These are phyloP conservation scores for Damaliscus lunatus DNA, from an alignment of 2,113 vertebrate species.

Conservation along the genomic window DNA sequence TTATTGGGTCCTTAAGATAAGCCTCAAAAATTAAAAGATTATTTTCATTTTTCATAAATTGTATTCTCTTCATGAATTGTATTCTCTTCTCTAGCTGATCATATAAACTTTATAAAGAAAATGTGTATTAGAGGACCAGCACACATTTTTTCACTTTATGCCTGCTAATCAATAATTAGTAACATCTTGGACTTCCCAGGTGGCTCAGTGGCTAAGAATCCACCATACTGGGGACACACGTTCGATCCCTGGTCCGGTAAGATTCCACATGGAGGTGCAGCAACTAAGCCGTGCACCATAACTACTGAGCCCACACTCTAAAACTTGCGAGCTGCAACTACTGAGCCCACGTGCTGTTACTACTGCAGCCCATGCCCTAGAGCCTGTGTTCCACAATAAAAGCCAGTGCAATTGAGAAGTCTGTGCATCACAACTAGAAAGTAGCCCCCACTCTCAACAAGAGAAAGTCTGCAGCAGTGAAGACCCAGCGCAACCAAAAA, in stretches of 20 bases:
- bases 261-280: neutral
- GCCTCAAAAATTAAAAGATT: neutral
- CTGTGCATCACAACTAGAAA: neutral
- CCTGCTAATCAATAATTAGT: slow-evolving; percentile 74
- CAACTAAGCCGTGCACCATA: neutral
- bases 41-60: slow-evolving; percentile 36
- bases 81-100: slow-evolving; percentile 20
- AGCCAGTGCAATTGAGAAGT: neutral
- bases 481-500: neutral
- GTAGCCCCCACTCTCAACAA: neutral
- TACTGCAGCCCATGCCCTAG: neutral
- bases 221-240: neutral
- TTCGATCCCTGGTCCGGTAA: neutral
- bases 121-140: slow-evolving; percentile 13
- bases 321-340: neutral
- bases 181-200: neutral
- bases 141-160: slow-evolving; percentile 53
- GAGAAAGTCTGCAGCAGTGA: neutral
- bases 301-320: neutral
- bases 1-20: neutral
- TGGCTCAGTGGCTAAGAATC: neutral
- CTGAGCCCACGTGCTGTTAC: neutral
- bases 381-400: neutral
- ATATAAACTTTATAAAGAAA: slow-evolving; percentile 64
- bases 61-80: neutral